These are phyloP conservation scores for Didymodactylos carnosus DNA, from an alignment of 2,888 invertebrate genomes.

Conservation along the genomic window DNA sequence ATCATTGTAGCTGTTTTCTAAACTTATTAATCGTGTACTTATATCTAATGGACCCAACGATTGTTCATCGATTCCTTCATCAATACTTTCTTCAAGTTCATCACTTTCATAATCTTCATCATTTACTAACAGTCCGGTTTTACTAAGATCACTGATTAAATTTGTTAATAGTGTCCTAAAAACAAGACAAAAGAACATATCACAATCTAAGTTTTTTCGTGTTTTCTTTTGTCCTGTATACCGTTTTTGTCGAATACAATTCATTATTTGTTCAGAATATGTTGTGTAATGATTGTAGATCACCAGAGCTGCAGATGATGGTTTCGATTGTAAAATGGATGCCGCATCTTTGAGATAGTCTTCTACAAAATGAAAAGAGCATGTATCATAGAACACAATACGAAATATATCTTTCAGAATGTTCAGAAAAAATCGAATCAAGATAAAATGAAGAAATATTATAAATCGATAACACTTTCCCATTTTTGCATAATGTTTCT, in stretches of 20 bases:
- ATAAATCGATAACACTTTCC: no score
- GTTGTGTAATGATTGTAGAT: neutral
- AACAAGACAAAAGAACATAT: no score
- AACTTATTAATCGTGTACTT: neutral
- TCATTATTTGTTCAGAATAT: neutral
- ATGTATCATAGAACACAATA: no score
- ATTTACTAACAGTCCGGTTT: neutral
- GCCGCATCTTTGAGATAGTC: neutral
- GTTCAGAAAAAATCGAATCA: no score
- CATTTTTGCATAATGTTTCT: no score
- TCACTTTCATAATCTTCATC: neutral
- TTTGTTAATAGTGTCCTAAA: neutral
- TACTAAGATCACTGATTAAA: neutral
- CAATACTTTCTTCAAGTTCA: neutral
- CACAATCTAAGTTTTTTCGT: no score
- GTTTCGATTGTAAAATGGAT: neutral
- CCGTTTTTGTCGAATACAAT: neutral
- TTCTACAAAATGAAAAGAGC: neutral
- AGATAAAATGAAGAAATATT: no score
- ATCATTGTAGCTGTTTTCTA: neutral
- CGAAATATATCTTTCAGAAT: no score
- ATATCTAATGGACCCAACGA: neutral
- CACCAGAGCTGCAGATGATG: neutral
- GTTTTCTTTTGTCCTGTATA: no score
- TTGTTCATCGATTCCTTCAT: neutral